phyloP scores from a whole-genome alignment of 2,888 invertebrate genomes.

The Agrotis clavis region DNA sequence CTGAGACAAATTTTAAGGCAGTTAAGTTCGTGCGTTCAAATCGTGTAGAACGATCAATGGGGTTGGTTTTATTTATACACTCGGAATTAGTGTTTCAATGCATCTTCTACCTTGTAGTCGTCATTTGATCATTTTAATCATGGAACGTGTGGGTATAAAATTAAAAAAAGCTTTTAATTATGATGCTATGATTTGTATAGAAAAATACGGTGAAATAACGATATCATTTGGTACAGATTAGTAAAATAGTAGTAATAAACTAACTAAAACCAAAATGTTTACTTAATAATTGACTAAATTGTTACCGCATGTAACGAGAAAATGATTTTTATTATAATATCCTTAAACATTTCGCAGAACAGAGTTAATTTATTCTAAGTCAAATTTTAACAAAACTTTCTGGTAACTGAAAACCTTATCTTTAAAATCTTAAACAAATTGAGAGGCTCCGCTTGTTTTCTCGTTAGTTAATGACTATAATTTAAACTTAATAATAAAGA shows the following conservation, averaged over 20 bases:
- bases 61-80: conserved; percentile 65
- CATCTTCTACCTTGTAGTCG: too few relatives aligned
- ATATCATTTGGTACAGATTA: too few relatives aligned
- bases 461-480: conserved; percentile 87
- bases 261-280: background rate
- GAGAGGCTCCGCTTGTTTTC: conserved; percentile 81
- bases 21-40: conserved; percentile 62
- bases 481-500: conserved; percentile 89
- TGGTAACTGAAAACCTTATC: conserved; percentile 78
- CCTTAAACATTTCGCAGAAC: conserved; percentile 38
- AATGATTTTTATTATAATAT: conserved; percentile 29
- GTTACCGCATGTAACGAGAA: background rate
- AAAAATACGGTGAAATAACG: too few relatives aligned
- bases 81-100: conserved; percentile 59
- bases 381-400: conserved; percentile 70
- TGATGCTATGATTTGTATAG: too few relatives aligned
- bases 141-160: too few relatives aligned
- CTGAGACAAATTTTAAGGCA: conserved; percentile 58
- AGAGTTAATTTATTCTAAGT: conserved; percentile 47
- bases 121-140: too few relatives aligned
- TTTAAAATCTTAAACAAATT: conserved; percentile 79
- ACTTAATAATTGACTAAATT: background rate
- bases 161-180: too few relatives aligned
- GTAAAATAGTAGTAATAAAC: too few relatives aligned
- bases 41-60: conserved; percentile 62